Evolutionary conservation across 2,113 vertebrate genomes (phyloP), one percentile per base, ranked within the genome.

Genomic region (Malurus alboscapulatus): DNA sequence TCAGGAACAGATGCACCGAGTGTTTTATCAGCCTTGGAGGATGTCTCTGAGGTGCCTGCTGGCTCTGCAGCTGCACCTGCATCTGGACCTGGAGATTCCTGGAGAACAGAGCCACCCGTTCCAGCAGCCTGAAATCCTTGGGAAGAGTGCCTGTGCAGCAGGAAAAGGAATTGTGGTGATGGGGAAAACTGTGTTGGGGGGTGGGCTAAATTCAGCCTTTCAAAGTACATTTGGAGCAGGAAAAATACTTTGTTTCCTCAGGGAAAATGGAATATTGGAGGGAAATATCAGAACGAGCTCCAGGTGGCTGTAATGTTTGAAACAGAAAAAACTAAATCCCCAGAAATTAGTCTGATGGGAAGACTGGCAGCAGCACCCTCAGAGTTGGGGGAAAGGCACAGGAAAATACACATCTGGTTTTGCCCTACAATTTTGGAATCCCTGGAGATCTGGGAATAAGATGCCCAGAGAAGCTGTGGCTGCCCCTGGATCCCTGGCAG

Each of bases 11-110:
- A 88, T 96, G 95, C 77, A 79, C 38, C 6, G 48, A 38, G 14
- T 87, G 82, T 62, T 96, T 96, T 79, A 95, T 71, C 84, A 94
- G 89, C 89, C 94, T 48, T 85, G 67, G 24, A 96, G 91, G 93
- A 59, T 89, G 87, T 48, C 20, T 76, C 50, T 9, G 8, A 84
- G 65, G 67, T 86, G 82, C 90, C 87, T 95, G 91, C n/a, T 66
- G 92, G 59, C 47, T 84, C 55, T 62, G 59, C 89, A 83, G 63
- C 94, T 96, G 94, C 94, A 96, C 54, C 89, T 91, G 91, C 89
- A 91, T n/a, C 92, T 94, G 84, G 8, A 91, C 34, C 48, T 27
- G 7, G 17, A 5, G 50, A 13, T 54, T 92, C 68, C 87, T 79
- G 81, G 32, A 51, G 84, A 75, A 34, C 0, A 1, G 32, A 40